phyloP scores from a whole-genome alignment of 2,888 invertebrate genomes.

The Eristalis intricaria region DNA sequence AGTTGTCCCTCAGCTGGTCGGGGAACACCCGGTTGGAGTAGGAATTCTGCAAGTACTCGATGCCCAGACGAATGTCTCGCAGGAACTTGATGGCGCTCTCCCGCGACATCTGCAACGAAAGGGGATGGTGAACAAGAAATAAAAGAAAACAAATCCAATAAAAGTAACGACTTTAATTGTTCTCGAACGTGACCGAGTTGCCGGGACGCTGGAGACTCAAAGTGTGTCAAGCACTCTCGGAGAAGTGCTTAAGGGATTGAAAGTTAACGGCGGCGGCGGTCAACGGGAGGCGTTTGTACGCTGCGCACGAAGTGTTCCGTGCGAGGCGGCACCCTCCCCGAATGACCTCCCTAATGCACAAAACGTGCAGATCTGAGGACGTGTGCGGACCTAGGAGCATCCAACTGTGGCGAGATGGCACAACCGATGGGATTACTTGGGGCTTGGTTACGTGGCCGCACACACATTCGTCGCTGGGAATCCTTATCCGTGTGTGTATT shows the following conservation, averaged over 20 bases:
- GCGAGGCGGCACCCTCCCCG: not conserved
- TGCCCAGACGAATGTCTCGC: slow-evolving; percentile 88
- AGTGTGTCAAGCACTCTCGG: slow-evolving; percentile 1
- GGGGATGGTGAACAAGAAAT: not conserved
- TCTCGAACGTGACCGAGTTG: slow-evolving; percentile 31
- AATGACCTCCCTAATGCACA: slow-evolving; percentile 10
- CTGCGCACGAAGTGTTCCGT: not conserved
- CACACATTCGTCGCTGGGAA: not conserved
- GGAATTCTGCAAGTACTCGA: slow-evolving; percentile 86
- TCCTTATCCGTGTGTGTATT: not conserved
- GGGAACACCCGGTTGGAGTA: slow-evolving; percentile 79
- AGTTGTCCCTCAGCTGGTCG: slow-evolving; percentile 78
- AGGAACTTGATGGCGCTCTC: slow-evolving; percentile 89
- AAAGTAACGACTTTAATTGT: slow-evolving; percentile 26
- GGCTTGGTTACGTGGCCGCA: not conserved
- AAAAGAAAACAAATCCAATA: not conserved
- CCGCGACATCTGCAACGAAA: slow-evolving; percentile 85
- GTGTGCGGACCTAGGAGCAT: not conserved
- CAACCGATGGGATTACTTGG: not conserved
- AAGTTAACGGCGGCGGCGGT: not conserved
- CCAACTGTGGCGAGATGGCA: not conserved
- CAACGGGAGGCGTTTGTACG: not conserved
- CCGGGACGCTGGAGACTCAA: not conserved
- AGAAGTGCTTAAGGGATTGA: slow-evolving; percentile 30
- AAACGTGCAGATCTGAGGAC: not conserved